phyloP scores from a whole-genome alignment of 2,113 vertebrate genomes.

The Myiozetetes cayanensis region DNA sequence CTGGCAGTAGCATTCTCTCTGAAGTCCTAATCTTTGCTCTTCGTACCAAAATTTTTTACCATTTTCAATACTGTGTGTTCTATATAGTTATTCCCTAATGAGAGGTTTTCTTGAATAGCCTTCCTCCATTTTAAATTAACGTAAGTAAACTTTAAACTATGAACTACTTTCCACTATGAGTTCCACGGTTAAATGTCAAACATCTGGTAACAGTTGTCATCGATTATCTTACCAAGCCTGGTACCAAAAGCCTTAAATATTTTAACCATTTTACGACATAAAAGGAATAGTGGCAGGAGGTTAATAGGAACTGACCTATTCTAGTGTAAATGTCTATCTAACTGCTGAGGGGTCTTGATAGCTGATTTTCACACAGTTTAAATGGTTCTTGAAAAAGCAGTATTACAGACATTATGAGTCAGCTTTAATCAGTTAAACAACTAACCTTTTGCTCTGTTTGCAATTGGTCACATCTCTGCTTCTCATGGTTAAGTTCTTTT shows the following conservation, averaged over 20 bases:
- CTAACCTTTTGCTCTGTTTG: slow-evolving; percentile 88
- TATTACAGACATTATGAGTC: background rate
- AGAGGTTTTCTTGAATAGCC: background rate
- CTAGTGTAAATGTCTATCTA: slow-evolving; percentile 47
- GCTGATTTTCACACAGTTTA: slow-evolving; percentile 33
- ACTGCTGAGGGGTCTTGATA: slow-evolving; percentile 32
- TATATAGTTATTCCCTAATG: background rate
- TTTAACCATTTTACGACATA: slow-evolving; percentile 67
- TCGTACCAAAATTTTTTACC: background rate
- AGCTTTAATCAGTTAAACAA: slow-evolving; percentile 38
- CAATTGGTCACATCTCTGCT: slow-evolving; percentile 80
- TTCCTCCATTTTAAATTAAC: background rate
- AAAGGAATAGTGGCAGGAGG: slow-evolving; percentile 57
- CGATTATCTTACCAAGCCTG: slow-evolving; percentile 49
- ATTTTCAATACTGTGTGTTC: background rate
- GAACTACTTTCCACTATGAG: slow-evolving; percentile 3
- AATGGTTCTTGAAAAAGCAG: slow-evolving; percentile 30
- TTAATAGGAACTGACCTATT: slow-evolving; percentile 63
- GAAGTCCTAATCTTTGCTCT: background rate
- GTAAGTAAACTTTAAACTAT: background rate
- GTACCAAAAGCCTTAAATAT: slow-evolving; percentile 64
- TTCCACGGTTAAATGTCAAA: slow-evolving; percentile 22
- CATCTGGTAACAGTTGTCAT: slow-evolving; percentile 63
- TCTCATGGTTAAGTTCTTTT: slow-evolving; percentile 81
- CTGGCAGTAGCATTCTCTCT: background rate